phyloP scores from a whole-genome alignment of 2,888 invertebrate genomes.

The Tyria jacobaeae region DNA sequence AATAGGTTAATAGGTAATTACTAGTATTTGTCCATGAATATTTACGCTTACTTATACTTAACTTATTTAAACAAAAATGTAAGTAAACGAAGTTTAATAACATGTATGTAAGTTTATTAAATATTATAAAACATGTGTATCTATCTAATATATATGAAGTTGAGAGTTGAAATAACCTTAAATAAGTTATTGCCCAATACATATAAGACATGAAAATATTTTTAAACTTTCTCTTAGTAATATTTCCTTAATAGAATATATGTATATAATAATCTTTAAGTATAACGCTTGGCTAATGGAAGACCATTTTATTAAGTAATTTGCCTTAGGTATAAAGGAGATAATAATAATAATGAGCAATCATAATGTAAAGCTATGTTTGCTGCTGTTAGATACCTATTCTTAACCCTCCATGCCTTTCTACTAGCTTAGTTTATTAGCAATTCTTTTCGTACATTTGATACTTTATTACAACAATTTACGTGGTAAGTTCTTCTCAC shows the following conservation, averaged over 20 bases:
- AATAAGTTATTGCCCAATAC: slow-evolving; percentile 18
- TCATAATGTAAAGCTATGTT: too few relatives aligned
- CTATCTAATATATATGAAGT: neutral
- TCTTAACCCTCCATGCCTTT: neutral
- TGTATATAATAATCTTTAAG: neutral
- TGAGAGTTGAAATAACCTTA: slow-evolving; percentile 22
- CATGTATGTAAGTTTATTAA: neutral
- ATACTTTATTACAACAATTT: too few relatives aligned
- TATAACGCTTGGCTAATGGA: neutral
- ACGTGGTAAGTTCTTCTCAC: too few relatives aligned
- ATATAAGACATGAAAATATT: slow-evolving; percentile 22
- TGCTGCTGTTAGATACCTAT: neutral
- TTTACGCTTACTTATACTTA: too few relatives aligned
- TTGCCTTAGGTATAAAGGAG: neutral
- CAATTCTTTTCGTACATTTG: neutral
- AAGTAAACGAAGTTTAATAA: neutral
- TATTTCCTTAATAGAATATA: neutral
- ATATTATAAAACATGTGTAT: neutral
- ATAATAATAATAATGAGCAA: neutral
- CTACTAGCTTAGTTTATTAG: neutral
- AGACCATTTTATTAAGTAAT: neutral
- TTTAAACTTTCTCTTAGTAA: neutral
- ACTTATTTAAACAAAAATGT: too few relatives aligned
- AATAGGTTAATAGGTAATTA: too few relatives aligned
- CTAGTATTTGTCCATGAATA: too few relatives aligned